Conservation (phyloP, 1,140 invertebrate species). For the Drosophila nannoptera region DNA sequence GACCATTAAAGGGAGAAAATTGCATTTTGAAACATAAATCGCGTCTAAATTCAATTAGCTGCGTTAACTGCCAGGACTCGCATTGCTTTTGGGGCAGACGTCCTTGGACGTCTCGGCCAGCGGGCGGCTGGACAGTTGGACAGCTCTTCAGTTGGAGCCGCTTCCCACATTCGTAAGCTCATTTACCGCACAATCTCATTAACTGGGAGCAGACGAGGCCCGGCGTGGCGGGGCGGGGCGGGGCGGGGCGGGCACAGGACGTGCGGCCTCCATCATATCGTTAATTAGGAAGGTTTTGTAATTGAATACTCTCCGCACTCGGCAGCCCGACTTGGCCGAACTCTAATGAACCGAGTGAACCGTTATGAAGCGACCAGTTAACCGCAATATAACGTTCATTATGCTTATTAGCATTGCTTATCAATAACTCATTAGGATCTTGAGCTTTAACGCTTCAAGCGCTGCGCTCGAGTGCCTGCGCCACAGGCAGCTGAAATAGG, state of each 20-base stretch:
- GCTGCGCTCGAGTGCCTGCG: no score
- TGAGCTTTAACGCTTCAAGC: no score
- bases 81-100: not conserved
- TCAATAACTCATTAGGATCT: conserved; percentile 13
- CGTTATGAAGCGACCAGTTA: conserved; percentile 7
- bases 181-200: conserved; percentile 48
- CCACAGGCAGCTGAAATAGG: no score
- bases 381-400: not conserved
- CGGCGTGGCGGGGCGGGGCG: no score
- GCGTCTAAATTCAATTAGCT: conserved; percentile 49
- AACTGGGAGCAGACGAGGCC: conserved; percentile 11
- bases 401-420: not conserved
- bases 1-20: conserved; percentile 37
- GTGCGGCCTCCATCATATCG: conserved; percentile 27
- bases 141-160: not conserved
- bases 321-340: not conserved
- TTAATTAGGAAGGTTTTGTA: conserved; percentile 43
- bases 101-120: not conserved
- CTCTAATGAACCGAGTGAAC: not conserved
- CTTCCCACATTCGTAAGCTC: conserved; percentile 35
- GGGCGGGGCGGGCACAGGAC: not conserved
- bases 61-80: conserved; percentile 26
- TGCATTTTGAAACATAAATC: conserved; percentile 47
- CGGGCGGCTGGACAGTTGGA: not conserved
- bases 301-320: conserved; percentile 34